These are phyloP conservation scores for Pantherophis alleghaniensis DNA, from an alignment of 2,797 vertebrate species.

Conservation along the genomic window DNA sequence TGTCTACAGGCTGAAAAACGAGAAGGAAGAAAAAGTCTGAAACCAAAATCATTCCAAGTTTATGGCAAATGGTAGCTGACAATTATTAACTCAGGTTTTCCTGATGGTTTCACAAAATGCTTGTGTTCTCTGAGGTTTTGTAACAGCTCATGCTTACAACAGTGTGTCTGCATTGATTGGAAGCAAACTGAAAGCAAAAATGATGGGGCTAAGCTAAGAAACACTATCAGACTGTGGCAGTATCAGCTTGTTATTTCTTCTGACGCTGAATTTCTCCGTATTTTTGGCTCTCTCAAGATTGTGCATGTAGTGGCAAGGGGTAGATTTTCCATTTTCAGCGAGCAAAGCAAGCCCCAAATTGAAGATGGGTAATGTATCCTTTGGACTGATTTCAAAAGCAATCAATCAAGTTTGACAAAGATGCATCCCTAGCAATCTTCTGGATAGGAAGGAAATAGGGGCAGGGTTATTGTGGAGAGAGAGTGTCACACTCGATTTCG, in stretches of 20 bases:
- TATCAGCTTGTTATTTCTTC: neutral
- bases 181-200: neutral
- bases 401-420: neutral
- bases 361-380: neutral
- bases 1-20: constrained; percentile 20
- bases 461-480: neutral
- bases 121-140: accelerated
- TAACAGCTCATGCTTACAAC: neutral
- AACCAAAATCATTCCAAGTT: neutral
- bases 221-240: neutral
- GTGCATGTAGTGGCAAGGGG: neutral
- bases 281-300: neutral
- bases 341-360: neutral
- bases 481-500: too few species aligned
- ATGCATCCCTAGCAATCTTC: neutral
- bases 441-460: neutral
- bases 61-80: accelerated
- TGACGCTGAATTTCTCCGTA: neutral
- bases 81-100: constrained; percentile 2
- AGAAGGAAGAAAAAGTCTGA: accelerated
- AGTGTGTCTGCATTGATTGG: neutral
- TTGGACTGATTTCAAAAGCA: neutral
- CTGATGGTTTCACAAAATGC: neutral
- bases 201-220: neutral
- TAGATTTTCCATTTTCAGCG: neutral